Evolutionary conservation across 2,113 vertebrate genomes (phyloP).

Genomic region (Gymnarchus niloticus): DNA sequence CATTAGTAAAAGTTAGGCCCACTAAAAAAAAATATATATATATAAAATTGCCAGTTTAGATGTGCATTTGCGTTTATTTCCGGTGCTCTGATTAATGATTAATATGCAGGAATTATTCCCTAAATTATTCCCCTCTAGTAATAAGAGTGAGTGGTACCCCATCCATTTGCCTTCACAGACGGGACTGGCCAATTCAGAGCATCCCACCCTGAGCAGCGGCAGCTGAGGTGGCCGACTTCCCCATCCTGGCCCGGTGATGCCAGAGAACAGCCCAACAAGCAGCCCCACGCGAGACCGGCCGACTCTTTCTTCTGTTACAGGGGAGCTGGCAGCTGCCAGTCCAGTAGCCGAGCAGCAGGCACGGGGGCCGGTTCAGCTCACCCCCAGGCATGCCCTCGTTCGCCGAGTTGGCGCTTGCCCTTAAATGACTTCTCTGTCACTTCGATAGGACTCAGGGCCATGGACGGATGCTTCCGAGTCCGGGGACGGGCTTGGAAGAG

Average conservation of each 20-base stretch:
- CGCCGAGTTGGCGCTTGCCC: not conserved
- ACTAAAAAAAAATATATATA: not conserved
- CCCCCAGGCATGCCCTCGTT: not conserved
- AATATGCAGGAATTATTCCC: not conserved
- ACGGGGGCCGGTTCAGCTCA: not conserved
- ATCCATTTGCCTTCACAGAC: too few relatives aligned
- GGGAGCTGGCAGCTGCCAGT: constrained; percentile 5
- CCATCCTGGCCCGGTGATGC: not conserved
- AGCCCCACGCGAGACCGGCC: not conserved
- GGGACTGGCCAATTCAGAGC: not conserved
- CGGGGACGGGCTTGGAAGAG: not conserved
- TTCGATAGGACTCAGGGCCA: not conserved
- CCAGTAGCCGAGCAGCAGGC: not conserved
- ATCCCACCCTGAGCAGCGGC: too few relatives aligned
- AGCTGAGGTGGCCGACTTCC: too few relatives aligned
- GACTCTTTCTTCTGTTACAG: constrained; percentile 15
- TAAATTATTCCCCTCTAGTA: not conserved
- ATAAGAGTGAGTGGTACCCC: not conserved
- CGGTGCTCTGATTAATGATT: not conserved
- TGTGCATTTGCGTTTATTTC: not conserved
- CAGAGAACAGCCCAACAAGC: not conserved
- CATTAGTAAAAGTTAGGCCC: not conserved
- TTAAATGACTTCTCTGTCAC: not conserved
- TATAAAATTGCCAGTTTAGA: not conserved
- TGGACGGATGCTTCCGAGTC: not conserved